Evolutionary conservation across 2,113 vertebrate species (phyloP).

Genomic region (Origma solitaria): DNA sequence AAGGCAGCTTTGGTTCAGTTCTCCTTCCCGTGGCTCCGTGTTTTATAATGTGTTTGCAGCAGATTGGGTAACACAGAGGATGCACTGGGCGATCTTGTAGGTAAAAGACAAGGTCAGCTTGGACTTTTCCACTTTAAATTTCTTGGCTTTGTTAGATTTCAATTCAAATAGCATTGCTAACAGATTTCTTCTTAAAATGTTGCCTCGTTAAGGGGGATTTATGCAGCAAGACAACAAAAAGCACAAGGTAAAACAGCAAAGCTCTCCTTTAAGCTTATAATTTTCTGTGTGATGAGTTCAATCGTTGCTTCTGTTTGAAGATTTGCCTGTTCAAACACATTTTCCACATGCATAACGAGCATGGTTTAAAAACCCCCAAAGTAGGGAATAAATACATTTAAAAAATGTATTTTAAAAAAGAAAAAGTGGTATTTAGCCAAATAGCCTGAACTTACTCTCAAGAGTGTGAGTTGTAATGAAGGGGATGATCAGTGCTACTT

Average conservation of each 20-base stretch:
- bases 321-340: background rate
- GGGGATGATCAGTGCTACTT: background rate
- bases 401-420: background rate
- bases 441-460: background rate
- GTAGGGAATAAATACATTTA: background rate
- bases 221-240: background rate
- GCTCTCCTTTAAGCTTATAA: background rate
- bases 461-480: background rate
- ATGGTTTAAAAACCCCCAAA: background rate
- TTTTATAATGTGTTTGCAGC: background rate
- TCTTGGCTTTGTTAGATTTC: background rate
- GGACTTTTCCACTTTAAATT: background rate
- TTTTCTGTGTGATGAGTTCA: background rate
- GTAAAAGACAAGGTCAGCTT: background rate
- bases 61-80: fast-evolving
- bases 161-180: background rate
- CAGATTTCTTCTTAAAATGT: background rate
- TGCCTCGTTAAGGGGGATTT: background rate
- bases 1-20: background rate
- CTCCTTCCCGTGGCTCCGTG: background rate
- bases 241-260: background rate
- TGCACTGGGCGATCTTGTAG: background rate
- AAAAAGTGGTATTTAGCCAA: background rate
- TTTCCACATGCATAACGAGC: background rate
- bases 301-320: background rate